Evolutionary conservation across 1,140 invertebrate species (phyloP), one percentile per base, ranked within the genome.

Genomic region (Drosophila ironensis): DNA sequence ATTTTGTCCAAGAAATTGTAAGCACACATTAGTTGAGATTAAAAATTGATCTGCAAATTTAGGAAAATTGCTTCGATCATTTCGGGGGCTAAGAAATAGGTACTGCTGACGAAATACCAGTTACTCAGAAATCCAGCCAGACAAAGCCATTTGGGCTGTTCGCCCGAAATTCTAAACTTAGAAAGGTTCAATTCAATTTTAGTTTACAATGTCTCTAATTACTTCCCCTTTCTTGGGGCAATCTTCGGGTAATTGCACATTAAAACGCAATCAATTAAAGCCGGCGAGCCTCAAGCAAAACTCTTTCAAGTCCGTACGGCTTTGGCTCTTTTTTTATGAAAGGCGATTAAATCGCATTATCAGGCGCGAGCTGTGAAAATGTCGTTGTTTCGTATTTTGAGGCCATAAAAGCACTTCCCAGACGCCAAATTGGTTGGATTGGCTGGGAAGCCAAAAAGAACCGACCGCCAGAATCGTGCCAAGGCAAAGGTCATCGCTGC

Each of bases 181-280:
- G 4, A 19, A 33, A n/a, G n/a, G n/a, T n/a, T n/a, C 8, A 9
- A 12, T 46, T 48, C 19, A 54, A 73, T 50, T 40, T 45, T 38
- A 37, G 12, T 45, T 57, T 60, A 63, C 41, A 40, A 9, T 24
- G 9, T 27, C 40, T n/a, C 28, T 28, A 57, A 42, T 4, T 16
- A 37, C 27, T 33, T 47, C 40, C 30, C 50, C 50, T 24, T 33
- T 57, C 37, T n/a, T 3, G 12, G 4, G 28, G 37, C 56, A n/a
- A n/a, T n/a, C n/a, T n/a, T 28, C 9, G 12, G 35, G 9, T 66
- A 66, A 69, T 69, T 69, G 70, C 64, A 73, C 48, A 81, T 81
- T 80, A 75, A 59, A 81, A 45, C 37, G 37, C 38, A 73, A 80
- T 80, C 70, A 78, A 80, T 72, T 77, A 67, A 46, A 51, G 41